phyloP scores from a whole-genome alignment of 2,797 vertebrate genomes.

The Rhincodon typus region DNA sequence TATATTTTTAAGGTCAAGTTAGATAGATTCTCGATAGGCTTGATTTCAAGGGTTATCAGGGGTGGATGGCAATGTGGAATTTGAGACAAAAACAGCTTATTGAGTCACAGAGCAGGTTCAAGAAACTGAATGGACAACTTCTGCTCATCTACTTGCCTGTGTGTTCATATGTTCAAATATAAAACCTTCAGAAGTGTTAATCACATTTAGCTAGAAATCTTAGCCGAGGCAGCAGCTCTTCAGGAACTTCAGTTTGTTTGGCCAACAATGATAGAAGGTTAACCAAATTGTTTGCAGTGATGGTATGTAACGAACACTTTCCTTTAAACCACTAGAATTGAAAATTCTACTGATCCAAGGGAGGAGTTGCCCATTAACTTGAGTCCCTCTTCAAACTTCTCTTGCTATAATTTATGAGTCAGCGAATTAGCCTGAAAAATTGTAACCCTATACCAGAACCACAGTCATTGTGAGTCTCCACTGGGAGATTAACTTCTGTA shows the following conservation, averaged over 20 bases:
- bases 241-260: neutral
- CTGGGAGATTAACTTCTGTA: neutral
- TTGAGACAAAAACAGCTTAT: too few relatives aligned
- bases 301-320: neutral
- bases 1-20: too few relatives aligned
- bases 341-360: neutral
- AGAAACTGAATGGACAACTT: too few relatives aligned
- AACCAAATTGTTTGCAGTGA: neutral
- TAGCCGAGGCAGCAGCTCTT: neutral
- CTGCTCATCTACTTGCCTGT: too few relatives aligned
- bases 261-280: neutral
- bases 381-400: neutral
- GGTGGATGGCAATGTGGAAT: too few relatives aligned
- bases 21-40: too few relatives aligned
- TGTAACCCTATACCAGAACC: neutral
- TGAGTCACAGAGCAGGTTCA: too few relatives aligned
- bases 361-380: neutral
- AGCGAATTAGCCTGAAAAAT: neutral
- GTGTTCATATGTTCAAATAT: neutral
- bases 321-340: neutral
- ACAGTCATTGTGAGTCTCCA: neutral
- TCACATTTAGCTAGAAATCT: neutral
- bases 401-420: neutral
- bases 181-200: neutral
- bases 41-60: too few relatives aligned